Percentiles rank a stretch among this genome's conserved stretches.
Evolutionary conservation across 35 echinoderm and acorn worm genomes (phyloP).

Genomic region (Anneissia japonica): DNA sequence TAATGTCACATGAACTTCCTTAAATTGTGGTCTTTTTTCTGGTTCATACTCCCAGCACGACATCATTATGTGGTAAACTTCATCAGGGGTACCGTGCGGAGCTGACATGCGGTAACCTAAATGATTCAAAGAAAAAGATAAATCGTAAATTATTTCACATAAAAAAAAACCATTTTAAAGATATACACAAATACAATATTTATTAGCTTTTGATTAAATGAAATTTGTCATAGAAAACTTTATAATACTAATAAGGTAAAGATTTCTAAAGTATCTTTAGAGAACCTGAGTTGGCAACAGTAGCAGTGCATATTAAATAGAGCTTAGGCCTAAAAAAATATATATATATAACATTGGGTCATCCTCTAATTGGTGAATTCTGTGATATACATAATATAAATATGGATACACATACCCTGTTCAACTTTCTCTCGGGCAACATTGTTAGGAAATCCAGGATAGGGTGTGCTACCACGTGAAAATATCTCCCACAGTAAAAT

Average conservation of each 20-base stretch:
- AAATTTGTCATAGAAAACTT: too few species aligned
- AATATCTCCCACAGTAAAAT: conserved; percentile 89
- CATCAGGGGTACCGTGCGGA: conserved; percentile 47
- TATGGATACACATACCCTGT: conserved; percentile 39
- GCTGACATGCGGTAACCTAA: conserved; percentile 85
- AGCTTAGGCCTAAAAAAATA: too few species aligned
- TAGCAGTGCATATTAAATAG: too few species aligned
- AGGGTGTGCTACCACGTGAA: conserved; percentile 76
- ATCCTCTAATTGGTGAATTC: too few species aligned
- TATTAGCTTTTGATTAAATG: too few species aligned
- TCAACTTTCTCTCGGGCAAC: conserved; percentile 91
- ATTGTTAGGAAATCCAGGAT: conserved; percentile 79
- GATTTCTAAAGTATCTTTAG: too few species aligned
- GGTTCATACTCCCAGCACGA: conserved; percentile 72
- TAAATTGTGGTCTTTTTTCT: conserved; percentile 66
- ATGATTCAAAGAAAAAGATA: background rate
- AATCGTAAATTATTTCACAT: too few species aligned
- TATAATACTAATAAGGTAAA: too few species aligned
- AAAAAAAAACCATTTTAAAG: too few species aligned
- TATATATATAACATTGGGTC: too few species aligned
- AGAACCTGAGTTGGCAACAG: too few species aligned
- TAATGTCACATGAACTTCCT: conserved; percentile 56
- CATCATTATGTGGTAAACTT: conserved; percentile 60
- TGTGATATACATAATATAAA: background rate
- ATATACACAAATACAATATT: too few species aligned